Base-by-base conservation (phyloP, 2,888 invertebrate genomes). In the Pristionchus fissidentatus region DNA sequence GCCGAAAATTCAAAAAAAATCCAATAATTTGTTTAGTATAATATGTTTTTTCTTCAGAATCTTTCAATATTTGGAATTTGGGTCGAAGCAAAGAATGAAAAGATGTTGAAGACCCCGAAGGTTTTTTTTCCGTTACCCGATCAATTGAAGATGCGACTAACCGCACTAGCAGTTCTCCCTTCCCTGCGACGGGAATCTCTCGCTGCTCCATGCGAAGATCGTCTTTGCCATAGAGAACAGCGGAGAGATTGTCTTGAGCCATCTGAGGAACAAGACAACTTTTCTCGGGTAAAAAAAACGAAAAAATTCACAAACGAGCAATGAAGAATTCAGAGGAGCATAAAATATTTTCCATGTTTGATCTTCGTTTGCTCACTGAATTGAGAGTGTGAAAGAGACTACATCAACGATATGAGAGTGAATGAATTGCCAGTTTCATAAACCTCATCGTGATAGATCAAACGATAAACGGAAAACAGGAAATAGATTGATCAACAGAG, bases 171-270 rank as follows among this genome's bases (percentile, higher is more conserved):
- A 87, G 84, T 57, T 88, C 86, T 60, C 87, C 84, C 1, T 84
- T 75, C 10, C 70, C 79, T 5, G 87, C 86, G 19, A n/a, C 84
- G n/a, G 87, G 88, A 43, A 87, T 85, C 22, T 85, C 83, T 38
- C 85, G 77, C 77, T 88, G 87, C 49, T 89, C 89, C 82, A 89
- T 62, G 38, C 86, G 60, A 0, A 89, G 83, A 70, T 89, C 89
- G 32, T 86, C 85, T 13, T 85, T 85, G 38, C 84, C 86, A 60
- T 88, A 84, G 19, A 89, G 86, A 81, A 89, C 89, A 0, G 89
- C 89, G 1, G 89, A 87, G 2, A 88, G 77, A 83, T 89, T 89
- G 73, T 88, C 88, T 66, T 66, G 62, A 7, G 43, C 22, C 60
- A 79, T 79, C 79, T 57, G 1, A 43, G n/a, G n/a, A n/a, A n/a